Conservation (phyloP, 2,888 invertebrate genomes). For the Catocala sponsa region DNA sequence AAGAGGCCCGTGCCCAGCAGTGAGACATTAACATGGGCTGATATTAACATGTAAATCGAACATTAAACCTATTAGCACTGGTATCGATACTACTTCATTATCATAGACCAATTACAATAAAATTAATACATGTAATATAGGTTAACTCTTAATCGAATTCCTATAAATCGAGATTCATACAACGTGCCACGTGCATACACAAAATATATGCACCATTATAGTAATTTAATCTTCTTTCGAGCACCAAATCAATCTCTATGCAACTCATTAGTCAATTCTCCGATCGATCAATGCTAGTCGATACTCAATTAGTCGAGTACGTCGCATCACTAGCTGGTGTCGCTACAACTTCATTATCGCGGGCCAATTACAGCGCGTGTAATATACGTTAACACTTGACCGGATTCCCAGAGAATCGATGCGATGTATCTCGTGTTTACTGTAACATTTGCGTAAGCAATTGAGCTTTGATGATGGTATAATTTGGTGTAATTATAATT, state of each 20-base stretch:
- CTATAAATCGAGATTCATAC: too few relatives aligned
- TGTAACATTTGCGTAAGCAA: conserved; percentile 30
- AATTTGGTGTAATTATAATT: conserved; percentile 16
- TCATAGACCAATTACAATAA: too few relatives aligned
- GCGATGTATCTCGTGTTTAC: conserved; percentile 33
- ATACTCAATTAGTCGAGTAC: conserved; percentile 34
- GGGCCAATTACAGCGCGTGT: conserved; percentile 65
- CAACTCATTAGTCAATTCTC: conserved; percentile 14
- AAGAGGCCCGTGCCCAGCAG: too few relatives aligned
- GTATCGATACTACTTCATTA: too few relatives aligned
- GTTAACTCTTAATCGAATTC: too few relatives aligned
- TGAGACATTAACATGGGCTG: too few relatives aligned
- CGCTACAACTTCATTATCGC: conserved; percentile 68
- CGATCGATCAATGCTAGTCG: conserved; percentile 8
- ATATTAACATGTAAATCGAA: too few relatives aligned
- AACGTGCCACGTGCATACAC: too few relatives aligned
- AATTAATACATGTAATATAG: too few relatives aligned
- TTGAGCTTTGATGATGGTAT: conserved; percentile 16
- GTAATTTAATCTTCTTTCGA: too few relatives aligned
- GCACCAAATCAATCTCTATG: conserved; percentile 5
- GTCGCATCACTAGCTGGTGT: conserved; percentile 40
- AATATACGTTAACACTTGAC: conserved; percentile 65
- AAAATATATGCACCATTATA: too few relatives aligned
- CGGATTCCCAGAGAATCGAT: conserved; percentile 51
- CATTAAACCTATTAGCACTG: too few relatives aligned